phyloP scores from a whole-genome alignment of 2,113 vertebrate genomes.

The Plestiodon gilberti region DNA sequence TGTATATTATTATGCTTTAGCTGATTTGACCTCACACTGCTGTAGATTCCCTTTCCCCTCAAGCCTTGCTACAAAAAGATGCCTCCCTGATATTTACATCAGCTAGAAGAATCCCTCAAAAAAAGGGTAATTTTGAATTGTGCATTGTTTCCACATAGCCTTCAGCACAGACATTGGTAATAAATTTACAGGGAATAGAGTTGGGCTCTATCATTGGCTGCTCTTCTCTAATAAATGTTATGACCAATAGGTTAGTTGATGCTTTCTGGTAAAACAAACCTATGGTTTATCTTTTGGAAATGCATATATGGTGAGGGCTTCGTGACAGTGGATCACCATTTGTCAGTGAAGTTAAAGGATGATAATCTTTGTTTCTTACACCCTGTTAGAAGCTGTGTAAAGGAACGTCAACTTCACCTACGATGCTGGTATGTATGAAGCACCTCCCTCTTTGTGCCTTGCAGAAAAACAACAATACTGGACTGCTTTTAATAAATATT shows the following conservation, averaged over 20 bases:
- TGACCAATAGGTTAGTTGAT: neutral
- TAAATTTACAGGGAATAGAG: neutral
- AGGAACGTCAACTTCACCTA: neutral
- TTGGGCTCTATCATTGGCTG: neutral
- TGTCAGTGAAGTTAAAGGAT: neutral
- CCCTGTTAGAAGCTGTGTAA: neutral
- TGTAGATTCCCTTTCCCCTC: neutral
- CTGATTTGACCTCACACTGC: neutral
- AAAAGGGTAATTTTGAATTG: neutral
- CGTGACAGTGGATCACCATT: neutral
- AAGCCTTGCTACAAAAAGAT: neutral
- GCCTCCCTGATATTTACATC: neutral
- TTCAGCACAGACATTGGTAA: neutral
- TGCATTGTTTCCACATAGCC: neutral
- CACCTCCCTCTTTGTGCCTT: neutral
- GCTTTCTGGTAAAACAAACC: slow-evolving; percentile 43
- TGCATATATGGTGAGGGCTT: neutral
- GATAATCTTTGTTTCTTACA: neutral
- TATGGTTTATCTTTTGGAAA: slow-evolving; percentile 24
- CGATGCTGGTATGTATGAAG: neutral
- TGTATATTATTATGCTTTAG: neutral
- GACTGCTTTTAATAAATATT: neutral
- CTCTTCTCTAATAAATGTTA: neutral
- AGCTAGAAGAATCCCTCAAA: neutral
- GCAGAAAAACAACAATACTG: neutral